phyloP scores from a whole-genome alignment of 2,113 vertebrate species.

The Eubucco bourcierii region DNA sequence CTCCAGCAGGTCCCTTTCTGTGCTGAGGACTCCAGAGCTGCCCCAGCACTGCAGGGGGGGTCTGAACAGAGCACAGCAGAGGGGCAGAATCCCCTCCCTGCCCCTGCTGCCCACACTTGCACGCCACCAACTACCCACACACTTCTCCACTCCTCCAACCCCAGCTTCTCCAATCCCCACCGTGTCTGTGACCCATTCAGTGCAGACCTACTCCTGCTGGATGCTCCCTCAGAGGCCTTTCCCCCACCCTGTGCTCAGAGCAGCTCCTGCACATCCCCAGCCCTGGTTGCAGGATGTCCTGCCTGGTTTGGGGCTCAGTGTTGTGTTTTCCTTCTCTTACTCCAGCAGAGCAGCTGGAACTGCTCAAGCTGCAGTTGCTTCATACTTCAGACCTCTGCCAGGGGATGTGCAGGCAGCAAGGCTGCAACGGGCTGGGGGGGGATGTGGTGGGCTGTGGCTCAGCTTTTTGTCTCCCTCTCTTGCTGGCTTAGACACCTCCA shows the following conservation, averaged over 20 bases:
- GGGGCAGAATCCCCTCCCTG: too few relatives aligned
- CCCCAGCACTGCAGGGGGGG: too few relatives aligned
- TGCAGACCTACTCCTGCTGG: rapidly evolving
- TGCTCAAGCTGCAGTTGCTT: background rate
- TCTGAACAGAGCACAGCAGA: too few relatives aligned
- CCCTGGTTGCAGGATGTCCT: rapidly evolving
- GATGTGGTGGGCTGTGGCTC: too few relatives aligned
- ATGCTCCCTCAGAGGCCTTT: background rate
- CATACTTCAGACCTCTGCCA: background rate
- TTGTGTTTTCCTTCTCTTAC: background rate
- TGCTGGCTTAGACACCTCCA: too few relatives aligned
- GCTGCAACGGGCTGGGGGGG: background rate
- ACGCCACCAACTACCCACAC: background rate
- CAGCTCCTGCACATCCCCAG: rapidly evolving
- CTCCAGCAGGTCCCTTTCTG: too few relatives aligned
- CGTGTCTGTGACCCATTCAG: background rate
- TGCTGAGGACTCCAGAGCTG: too few relatives aligned
- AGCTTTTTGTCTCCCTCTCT: too few relatives aligned
- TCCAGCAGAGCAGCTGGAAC: constrained; percentile 21
- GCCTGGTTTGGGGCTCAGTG: background rate
- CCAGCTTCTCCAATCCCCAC: background rate
- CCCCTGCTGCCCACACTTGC: background rate
- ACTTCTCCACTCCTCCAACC: background rate
- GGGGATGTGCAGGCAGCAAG: background rate
- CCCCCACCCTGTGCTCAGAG: rapidly evolving